Conservation (phyloP, 2,113 vertebrate species). For the Periophthalmus modestus region DNA sequence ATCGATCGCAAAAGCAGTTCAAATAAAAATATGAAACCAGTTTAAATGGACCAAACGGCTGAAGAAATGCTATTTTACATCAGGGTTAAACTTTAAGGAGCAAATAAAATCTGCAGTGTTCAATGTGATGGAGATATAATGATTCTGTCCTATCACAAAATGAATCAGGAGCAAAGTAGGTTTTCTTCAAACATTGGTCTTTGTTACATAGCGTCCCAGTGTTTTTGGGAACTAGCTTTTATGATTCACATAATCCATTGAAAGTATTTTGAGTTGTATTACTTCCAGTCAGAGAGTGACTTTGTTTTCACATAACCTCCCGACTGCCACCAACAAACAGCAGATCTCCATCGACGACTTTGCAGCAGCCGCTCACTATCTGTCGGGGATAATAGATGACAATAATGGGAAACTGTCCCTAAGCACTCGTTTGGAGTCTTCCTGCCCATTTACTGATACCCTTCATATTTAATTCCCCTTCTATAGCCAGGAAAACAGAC, state of each 20-base stretch:
- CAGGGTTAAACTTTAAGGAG: too few relatives aligned
- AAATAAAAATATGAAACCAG: too few relatives aligned
- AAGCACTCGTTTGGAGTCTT: constrained; percentile 75
- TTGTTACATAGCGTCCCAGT: background rate
- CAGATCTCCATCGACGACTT: constrained; percentile 60
- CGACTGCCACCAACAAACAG: constrained; percentile 42
- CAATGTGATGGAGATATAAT: background rate
- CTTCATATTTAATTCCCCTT: constrained; percentile 75
- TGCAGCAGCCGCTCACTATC: constrained; percentile 55
- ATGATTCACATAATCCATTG: background rate
- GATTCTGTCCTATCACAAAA: background rate
- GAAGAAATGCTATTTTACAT: too few relatives aligned
- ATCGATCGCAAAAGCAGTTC: too few relatives aligned
- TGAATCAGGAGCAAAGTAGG: background rate
- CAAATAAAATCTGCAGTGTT: too few relatives aligned
- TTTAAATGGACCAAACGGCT: too few relatives aligned
- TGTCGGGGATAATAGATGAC: constrained; percentile 74
- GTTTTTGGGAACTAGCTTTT: background rate
- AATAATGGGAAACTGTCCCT: constrained; percentile 77
- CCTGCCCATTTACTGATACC: constrained; percentile 75
- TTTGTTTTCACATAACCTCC: constrained; percentile 63
- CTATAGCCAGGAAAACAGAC: constrained; percentile 75
- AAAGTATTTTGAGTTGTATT: constrained; percentile 33
- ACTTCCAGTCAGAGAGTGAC: constrained; percentile 34
- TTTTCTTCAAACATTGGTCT: background rate